Percentiles rank a stretch among this genome's conserved stretches.
Evolutionary conservation across 2,888 invertebrate species (phyloP).

Genomic region (Conops quadrifasciatus): DNA sequence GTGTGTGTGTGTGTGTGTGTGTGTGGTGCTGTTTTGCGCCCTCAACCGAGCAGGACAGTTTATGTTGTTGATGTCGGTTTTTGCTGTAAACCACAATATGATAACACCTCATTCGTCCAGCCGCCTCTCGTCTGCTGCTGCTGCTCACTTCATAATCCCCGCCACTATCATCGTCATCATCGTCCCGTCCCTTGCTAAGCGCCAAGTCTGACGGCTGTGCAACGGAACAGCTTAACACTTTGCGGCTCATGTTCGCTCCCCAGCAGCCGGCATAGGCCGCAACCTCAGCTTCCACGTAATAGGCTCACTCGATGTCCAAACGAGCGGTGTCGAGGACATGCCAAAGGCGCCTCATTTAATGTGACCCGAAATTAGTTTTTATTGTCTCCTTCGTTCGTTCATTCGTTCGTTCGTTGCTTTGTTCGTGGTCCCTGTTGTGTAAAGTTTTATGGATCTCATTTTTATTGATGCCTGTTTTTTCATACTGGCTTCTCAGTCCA

Average conservation of each 20-base stretch:
- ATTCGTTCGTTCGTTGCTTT: conserved; percentile 43
- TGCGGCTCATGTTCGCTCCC: not conserved
- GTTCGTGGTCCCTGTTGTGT: conserved; percentile 19
- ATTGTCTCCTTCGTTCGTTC: conserved; percentile 39
- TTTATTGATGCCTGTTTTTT: too few relatives aligned
- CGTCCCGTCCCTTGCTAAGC: too few relatives aligned
- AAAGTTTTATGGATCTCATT: too few relatives aligned
- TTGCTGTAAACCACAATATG: conserved; percentile 52
- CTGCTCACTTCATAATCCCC: too few relatives aligned
- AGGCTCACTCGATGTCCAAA: too few relatives aligned
- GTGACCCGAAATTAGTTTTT: conserved; percentile 52
- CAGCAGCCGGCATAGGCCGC: not conserved
- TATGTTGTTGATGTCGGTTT: conserved; percentile 9
- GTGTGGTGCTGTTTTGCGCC: conserved; percentile 48
- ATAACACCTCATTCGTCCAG: conserved; percentile 36
- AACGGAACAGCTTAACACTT: not conserved
- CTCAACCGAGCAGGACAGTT: conserved; percentile 49
- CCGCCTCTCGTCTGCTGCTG: too few relatives aligned
- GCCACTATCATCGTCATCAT: not conserved
- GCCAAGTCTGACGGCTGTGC: not conserved
- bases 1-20: conserved; percentile 31
- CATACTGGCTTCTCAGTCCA: too few relatives aligned
- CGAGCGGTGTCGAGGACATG: not conserved
- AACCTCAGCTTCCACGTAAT: conserved; percentile 3
- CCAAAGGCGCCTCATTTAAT: conserved; percentile 43